Conservation (phyloP, 1,140 invertebrate species). For the Trachymyrmex septentrionalis region DNA sequence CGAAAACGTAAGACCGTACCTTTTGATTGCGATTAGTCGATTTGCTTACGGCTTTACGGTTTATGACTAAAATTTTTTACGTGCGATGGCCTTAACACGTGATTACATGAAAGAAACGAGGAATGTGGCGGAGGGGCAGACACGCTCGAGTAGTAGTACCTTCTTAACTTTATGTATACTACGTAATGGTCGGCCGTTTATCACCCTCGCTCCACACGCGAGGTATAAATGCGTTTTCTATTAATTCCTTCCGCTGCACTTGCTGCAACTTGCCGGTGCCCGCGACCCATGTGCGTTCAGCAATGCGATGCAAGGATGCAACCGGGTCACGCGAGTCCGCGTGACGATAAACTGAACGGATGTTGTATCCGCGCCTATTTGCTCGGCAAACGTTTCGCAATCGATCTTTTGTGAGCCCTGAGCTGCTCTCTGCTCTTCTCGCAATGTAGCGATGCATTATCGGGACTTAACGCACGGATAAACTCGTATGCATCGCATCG, state of each 20-base stretch:
- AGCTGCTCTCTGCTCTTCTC: slow-evolving; percentile 26
- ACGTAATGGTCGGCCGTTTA: slow-evolving; percentile 75
- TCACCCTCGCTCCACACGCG: slow-evolving; percentile 78
- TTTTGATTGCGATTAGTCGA: no score
- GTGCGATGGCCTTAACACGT: not conserved
- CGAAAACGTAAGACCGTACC: no score
- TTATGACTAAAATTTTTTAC: no score
- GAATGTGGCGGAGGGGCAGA: slow-evolving; percentile 1
- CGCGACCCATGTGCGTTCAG: slow-evolving; percentile 68
- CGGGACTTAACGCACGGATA: slow-evolving; percentile 35
- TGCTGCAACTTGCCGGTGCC: slow-evolving; percentile 35
- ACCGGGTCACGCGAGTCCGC: slow-evolving; percentile 77
- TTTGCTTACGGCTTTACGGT: no score
- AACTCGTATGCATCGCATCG: slow-evolving; percentile 22
- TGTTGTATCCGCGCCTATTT: slow-evolving; percentile 62
- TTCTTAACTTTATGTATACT: slow-evolving; percentile 67
- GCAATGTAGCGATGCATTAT: slow-evolving; percentile 17
- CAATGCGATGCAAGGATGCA: slow-evolving; percentile 60
- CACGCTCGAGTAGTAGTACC: not conserved
- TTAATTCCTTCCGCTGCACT: slow-evolving; percentile 79
- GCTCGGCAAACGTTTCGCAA: slow-evolving; percentile 34
- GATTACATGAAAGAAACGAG: not conserved
- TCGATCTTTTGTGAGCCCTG: slow-evolving; percentile 50
- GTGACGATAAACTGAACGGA: slow-evolving; percentile 75
- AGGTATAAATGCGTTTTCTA: slow-evolving; percentile 83